phyloP scores from a whole-genome alignment of 2,888 invertebrate genomes.

The Aethes cnicana region DNA sequence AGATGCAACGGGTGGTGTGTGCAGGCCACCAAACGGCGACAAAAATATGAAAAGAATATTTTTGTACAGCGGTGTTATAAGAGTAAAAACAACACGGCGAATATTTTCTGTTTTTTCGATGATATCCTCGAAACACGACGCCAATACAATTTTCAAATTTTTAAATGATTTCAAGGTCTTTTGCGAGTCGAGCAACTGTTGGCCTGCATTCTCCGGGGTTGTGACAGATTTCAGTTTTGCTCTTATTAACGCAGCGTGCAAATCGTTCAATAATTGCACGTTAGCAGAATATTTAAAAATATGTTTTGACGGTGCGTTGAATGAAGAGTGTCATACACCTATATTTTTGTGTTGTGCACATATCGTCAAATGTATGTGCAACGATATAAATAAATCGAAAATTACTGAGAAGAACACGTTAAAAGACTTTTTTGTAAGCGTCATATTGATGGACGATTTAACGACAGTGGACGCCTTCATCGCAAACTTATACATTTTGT shows the following conservation, averaged over 20 bases:
- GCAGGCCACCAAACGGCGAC: background rate
- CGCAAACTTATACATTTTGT: background rate
- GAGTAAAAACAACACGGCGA: background rate
- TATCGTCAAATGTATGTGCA: conserved; percentile 4
- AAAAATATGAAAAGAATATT: background rate
- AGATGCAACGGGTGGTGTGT: background rate
- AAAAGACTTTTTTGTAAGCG: background rate
- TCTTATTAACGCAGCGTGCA: background rate
- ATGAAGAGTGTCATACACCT: background rate
- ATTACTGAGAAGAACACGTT: background rate
- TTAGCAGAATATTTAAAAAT: background rate
- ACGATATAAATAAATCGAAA: background rate
- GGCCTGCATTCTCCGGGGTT: conserved; percentile 1
- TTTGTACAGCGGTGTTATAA: background rate
- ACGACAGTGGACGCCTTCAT: background rate
- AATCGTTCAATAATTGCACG: background rate
- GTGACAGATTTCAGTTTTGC: conserved; percentile 2
- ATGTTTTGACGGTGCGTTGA: background rate
- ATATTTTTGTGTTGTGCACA: conserved; percentile 8
- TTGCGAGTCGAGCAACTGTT: background rate
- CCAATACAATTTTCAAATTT: background rate
- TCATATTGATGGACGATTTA: background rate
- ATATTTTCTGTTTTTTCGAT: background rate
- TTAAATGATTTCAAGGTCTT: background rate
- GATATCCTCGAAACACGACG: background rate